Evolutionary conservation across 2,113 vertebrate genomes (phyloP).

Genomic region (Phrynosoma blainvillii): DNA sequence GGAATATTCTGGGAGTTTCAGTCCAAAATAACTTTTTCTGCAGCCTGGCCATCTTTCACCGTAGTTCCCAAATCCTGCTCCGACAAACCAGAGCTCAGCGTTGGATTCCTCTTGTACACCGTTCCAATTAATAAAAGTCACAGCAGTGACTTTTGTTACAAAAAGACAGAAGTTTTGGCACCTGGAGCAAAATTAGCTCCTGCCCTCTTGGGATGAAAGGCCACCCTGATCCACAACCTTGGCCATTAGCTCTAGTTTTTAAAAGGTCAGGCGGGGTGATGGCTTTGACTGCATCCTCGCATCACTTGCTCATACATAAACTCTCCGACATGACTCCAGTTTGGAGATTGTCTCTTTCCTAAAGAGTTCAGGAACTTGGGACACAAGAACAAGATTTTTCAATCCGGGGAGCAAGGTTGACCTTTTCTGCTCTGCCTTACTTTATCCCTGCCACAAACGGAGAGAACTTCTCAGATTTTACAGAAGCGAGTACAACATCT

Average conservation of each 20-base stretch:
- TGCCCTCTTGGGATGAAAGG: slow-evolving; percentile 56
- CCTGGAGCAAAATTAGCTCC: slow-evolving; percentile 37
- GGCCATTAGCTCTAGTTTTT: slow-evolving; percentile 48
- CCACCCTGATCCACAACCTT: slow-evolving; percentile 31
- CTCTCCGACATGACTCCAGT: slow-evolving; percentile 24
- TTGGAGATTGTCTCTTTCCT: slow-evolving; percentile 9
- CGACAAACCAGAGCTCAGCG: not conserved
- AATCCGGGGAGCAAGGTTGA: slow-evolving; percentile 42
- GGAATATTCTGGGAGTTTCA: no score
- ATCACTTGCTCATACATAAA: not conserved
- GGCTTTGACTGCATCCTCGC: not conserved
- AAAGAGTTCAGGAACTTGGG: slow-evolving; percentile 32
- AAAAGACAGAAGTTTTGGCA: slow-evolving; percentile 44
- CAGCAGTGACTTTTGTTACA: not conserved
- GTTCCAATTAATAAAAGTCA: slow-evolving; percentile 49
- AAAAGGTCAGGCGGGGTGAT: slow-evolving; percentile 54
- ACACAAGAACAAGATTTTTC: slow-evolving; percentile 18
- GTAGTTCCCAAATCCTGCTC: not conserved
- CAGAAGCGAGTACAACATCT: slow-evolving; percentile 49
- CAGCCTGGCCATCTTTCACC: not conserved
- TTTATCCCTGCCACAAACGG: slow-evolving; percentile 37
- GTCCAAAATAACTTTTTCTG: not conserved
- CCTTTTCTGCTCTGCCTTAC: slow-evolving; percentile 51
- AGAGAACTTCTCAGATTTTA: slow-evolving; percentile 50
- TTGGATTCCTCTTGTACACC: slow-evolving; percentile 23